Percentiles rank a stretch among this genome's conserved stretches.
Conservation (phyloP, 92 coral and sea anemone genomes). For the Palythoa caribaeorum region DNA sequence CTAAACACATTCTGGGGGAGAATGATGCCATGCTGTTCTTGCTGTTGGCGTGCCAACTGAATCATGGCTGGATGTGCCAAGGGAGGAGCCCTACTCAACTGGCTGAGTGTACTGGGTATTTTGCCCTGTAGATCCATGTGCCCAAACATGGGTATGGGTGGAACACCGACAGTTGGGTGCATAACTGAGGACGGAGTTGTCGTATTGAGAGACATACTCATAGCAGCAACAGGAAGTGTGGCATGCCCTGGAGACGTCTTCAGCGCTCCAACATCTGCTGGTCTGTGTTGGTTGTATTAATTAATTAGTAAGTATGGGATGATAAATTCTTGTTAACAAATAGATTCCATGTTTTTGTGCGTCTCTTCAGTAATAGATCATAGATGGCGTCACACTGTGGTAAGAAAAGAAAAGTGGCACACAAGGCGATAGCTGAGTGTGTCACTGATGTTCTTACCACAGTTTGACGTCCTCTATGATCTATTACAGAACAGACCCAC, state of each 20-base stretch:
- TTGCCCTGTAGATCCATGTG: constrained; percentile 74
- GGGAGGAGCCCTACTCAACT: constrained; percentile 73
- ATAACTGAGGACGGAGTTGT: constrained; percentile 51
- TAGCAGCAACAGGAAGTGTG: constrained; percentile 26
- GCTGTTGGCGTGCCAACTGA: constrained; percentile 78
- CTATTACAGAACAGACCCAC: no score
- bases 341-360: no score
- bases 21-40: constrained; percentile 69
- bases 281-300: background rate
- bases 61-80: constrained; percentile 72
- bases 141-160: constrained; percentile 80
- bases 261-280: constrained; percentile 37
- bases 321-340: background rate
- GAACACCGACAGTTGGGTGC: constrained; percentile 37
- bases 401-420: no score
- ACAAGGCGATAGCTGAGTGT: no score
- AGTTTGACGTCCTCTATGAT: no score
- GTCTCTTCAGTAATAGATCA: no score
- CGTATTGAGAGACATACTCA: constrained; percentile 48
- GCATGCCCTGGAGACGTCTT: constrained; percentile 36
- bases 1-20: constrained; percentile 75
- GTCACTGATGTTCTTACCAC: no score
- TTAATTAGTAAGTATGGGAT: background rate
- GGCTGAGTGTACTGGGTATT: constrained; percentile 79
- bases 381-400: no score